Percentiles rank a stretch among this genome's conserved stretches.
phyloP scores from a whole-genome alignment of 2,888 invertebrate species.

The Phlogophora meticulosa region DNA sequence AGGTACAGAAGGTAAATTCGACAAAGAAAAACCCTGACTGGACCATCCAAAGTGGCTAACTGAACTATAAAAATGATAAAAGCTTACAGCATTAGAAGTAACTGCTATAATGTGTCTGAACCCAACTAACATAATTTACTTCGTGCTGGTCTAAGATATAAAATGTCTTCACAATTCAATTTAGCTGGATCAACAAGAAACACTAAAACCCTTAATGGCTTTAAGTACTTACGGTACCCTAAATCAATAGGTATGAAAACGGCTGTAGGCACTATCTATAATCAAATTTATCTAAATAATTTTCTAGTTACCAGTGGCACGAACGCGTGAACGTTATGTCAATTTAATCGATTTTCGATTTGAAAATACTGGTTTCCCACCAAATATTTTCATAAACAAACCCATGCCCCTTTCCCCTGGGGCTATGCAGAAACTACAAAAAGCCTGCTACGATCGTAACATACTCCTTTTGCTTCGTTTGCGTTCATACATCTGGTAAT shows the following conservation, averaged over 20 bases:
- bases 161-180: constrained; percentile 6
- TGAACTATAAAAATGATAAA: background rate
- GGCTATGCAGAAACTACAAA: too few relatives aligned
- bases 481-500: too few relatives aligned
- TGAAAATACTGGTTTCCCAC: too few relatives aligned
- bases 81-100: background rate
- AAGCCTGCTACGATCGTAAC: too few relatives aligned
- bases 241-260: constrained; percentile 17
- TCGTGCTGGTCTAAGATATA: background rate
- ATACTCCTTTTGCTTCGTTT: too few relatives aligned
- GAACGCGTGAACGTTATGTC: too few relatives aligned
- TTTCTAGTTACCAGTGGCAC: background rate
- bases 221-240: constrained; percentile 2
- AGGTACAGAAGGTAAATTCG: too few relatives aligned
- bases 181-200: constrained; percentile 18
- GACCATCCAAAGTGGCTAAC: too few relatives aligned
- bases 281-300: constrained; percentile 7
- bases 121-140: background rate
- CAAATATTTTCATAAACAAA: too few relatives aligned
- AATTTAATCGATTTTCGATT: too few relatives aligned
- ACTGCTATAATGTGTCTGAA: background rate
- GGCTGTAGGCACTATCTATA: background rate
- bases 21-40: too few relatives aligned
- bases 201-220: constrained; percentile 18
- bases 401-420: too few relatives aligned